Percentiles rank a stretch among this genome's conserved stretches.
phyloP scores from a whole-genome alignment of 2,888 invertebrate species.

The Corbicula japonica region DNA sequence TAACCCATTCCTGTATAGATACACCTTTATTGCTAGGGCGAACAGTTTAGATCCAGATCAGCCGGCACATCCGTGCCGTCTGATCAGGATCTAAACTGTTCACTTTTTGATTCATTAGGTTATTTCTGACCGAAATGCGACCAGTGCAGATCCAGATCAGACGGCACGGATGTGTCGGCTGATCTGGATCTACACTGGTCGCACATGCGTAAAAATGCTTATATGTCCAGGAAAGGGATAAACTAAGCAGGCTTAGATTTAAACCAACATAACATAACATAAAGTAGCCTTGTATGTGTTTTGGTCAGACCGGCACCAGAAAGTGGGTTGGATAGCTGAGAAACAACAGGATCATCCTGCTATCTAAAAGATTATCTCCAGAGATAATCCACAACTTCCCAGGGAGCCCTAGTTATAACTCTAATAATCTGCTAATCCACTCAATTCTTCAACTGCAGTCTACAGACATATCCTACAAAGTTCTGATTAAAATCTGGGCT shows the following conservation, averaged over 20 bases:
- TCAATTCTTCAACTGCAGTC: slow-evolving; percentile 20
- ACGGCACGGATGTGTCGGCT: too few species aligned
- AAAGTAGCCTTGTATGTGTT: not conserved
- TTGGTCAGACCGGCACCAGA: too few species aligned
- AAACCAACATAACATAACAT: not conserved
- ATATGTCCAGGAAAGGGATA: not conserved
- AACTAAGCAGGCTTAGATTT: not conserved
- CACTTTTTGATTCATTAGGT: too few species aligned
- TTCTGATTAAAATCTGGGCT: not conserved
- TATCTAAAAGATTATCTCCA: slow-evolving; percentile 21
- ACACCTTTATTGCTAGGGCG: too few species aligned
- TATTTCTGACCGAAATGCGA: too few species aligned
- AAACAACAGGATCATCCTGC: slow-evolving; percentile 7
- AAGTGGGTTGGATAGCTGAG: slow-evolving; percentile 5
- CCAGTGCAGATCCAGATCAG: too few species aligned
- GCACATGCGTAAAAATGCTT: not conserved
- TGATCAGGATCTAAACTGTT: too few species aligned
- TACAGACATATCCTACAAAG: slow-evolving; percentile 17
- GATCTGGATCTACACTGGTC: not conserved
- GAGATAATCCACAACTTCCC: slow-evolving; percentile 17
- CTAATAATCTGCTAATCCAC: slow-evolving; percentile 26
- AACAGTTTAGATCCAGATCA: too few species aligned
- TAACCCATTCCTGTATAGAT: too few species aligned
- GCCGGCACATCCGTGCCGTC: too few species aligned
- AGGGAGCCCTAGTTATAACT: slow-evolving; percentile 24